phyloP scores from a whole-genome alignment of 1,140 invertebrate genomes.

The Solenopsis invicta region DNA sequence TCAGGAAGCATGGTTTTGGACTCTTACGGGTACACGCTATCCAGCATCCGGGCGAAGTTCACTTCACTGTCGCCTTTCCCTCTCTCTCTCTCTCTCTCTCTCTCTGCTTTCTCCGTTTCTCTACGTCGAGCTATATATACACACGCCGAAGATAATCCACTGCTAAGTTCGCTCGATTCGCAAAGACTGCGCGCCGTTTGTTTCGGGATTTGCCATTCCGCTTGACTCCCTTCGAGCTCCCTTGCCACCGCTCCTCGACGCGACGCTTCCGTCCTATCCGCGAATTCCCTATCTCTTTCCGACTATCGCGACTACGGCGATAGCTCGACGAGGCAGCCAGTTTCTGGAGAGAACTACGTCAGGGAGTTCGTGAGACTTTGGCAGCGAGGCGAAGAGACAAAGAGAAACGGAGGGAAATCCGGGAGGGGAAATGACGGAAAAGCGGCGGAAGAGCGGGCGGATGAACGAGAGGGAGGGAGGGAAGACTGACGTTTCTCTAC shows the following conservation, averaged over 20 bases:
- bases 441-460: slow-evolving; percentile 20
- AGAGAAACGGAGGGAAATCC: slow-evolving; percentile 42
- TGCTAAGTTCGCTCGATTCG: slow-evolving; percentile 76
- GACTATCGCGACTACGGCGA: slow-evolving; percentile 50
- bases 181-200: slow-evolving; percentile 76
- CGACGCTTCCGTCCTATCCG: slow-evolving; percentile 37
- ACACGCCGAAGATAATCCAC: slow-evolving; percentile 76
- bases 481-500: slow-evolving; percentile 54
- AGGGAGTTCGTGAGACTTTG: slow-evolving; percentile 51
- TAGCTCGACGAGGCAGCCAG: slow-evolving; percentile 53
- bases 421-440: slow-evolving; percentile 16
- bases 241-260: slow-evolving; percentile 43
- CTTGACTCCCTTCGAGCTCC: slow-evolving; percentile 64
- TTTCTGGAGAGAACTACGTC: slow-evolving; percentile 60
- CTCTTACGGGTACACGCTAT: slow-evolving; percentile 58
- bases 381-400: slow-evolving; percentile 45
- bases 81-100: slow-evolving; percentile 4
- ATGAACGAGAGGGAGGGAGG: not conserved
- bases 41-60: slow-evolving; percentile 59
- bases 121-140: slow-evolving; percentile 56
- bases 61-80: too few relatives aligned
- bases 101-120: slow-evolving; percentile 18
- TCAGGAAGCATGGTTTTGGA: slow-evolving; percentile 59
- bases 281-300: slow-evolving; percentile 47
- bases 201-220: slow-evolving; percentile 78